Evolutionary conservation across 2,113 vertebrate genomes (phyloP).

Genomic region (Carollia perspicillata): DNA sequence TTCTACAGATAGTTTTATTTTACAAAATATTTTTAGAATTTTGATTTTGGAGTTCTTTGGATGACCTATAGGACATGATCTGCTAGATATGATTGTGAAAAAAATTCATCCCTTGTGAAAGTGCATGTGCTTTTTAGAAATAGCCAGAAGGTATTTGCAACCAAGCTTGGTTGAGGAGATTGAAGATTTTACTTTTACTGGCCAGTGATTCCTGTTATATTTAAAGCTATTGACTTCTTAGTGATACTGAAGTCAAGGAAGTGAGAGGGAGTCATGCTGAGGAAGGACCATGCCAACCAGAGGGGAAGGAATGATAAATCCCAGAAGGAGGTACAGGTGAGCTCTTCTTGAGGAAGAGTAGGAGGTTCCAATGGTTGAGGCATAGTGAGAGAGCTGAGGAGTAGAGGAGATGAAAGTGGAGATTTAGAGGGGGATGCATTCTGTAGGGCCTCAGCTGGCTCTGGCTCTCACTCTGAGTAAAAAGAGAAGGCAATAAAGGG

Average conservation of each 20-base stretch:
- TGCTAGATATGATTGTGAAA: neutral
- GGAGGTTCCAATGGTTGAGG: neutral
- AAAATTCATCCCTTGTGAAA: neutral
- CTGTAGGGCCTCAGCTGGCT: neutral
- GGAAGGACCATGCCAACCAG: neutral
- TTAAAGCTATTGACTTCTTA: neutral
- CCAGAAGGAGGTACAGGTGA: neutral
- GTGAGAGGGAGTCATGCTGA: neutral
- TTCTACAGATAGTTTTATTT: neutral
- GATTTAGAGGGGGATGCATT: neutral
- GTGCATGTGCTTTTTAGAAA: neutral
- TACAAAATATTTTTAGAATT: neutral
- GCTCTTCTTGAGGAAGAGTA: neutral
- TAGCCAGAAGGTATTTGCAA: neutral
- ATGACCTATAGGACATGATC: neutral
- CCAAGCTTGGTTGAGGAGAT: neutral
- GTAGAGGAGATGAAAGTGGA: neutral
- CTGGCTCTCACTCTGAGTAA: neutral
- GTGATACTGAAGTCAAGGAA: neutral
- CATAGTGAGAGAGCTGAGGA: neutral
- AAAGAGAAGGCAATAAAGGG: neutral
- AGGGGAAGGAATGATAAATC: neutral
- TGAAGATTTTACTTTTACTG: neutral
- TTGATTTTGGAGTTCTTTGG: neutral
- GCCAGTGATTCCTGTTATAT: neutral